Percentiles rank a stretch among this genome's conserved stretches.
phyloP scores from a whole-genome alignment of 1,140 invertebrate species.

The Rhizoglyphus robini region DNA sequence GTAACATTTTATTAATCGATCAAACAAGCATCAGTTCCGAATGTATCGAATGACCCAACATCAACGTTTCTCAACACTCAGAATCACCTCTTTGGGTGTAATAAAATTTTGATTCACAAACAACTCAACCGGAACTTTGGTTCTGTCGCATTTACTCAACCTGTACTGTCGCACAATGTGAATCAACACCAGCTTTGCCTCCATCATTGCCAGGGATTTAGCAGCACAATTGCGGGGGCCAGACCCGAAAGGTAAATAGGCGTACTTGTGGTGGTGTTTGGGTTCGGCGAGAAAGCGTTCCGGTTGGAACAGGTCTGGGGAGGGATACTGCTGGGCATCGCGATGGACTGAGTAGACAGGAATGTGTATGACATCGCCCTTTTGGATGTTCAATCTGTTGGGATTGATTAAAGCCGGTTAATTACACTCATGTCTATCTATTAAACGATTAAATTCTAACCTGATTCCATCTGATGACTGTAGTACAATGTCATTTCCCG shows the following conservation, averaged over 20 bases:
- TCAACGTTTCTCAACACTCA: too few species aligned
- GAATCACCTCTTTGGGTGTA: too few species aligned
- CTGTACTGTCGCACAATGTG: background rate
- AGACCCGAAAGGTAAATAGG: constrained; percentile 31
- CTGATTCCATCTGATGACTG: too few species aligned
- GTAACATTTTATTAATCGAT: too few species aligned
- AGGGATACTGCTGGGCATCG: constrained; percentile 23
- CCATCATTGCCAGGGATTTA: constrained; percentile 28
- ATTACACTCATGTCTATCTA: too few species aligned
- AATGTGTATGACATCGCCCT: constrained; percentile 35
- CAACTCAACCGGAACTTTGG: background rate
- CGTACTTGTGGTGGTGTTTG: constrained; percentile 25
- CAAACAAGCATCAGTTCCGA: too few species aligned
- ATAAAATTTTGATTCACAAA: background rate
- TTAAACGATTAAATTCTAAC: too few species aligned
- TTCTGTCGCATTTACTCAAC: background rate
- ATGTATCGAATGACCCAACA: too few species aligned
- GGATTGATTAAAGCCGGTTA: too few species aligned
- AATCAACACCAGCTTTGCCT: constrained; percentile 28
- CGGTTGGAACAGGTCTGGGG: constrained; percentile 27
- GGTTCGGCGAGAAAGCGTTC: constrained; percentile 18
- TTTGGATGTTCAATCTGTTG: constrained; percentile 29
- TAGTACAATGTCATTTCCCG: background rate
- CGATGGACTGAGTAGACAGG: constrained; percentile 42
- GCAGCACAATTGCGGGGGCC: constrained; percentile 32